These are phyloP conservation scores for Cynopterus brachyotis DNA, from an alignment of 2,113 vertebrate genomes.

Conservation along the genomic window DNA sequence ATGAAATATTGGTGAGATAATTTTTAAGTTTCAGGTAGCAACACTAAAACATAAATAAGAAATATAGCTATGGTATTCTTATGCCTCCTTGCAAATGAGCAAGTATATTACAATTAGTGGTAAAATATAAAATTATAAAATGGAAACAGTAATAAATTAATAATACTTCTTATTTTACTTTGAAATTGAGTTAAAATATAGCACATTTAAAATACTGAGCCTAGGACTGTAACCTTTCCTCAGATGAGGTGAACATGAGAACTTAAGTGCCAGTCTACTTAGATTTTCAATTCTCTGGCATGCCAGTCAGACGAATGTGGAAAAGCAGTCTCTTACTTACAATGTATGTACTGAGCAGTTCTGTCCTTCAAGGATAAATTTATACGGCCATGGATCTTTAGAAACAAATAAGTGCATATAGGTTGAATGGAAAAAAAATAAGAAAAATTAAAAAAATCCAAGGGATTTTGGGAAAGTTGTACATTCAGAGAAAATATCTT, in stretches of 20 bases:
- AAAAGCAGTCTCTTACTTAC: background rate
- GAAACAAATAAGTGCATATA: background rate
- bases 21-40: background rate
- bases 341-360: background rate
- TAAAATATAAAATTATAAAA: constrained; percentile 22
- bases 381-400: background rate
- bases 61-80: background rate
- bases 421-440: background rate
- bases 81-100: background rate
- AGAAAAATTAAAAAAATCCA: background rate
- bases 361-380: constrained; percentile 9
- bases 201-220: background rate
- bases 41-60: too few species aligned
- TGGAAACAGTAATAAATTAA: background rate
- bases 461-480: constrained; percentile 57
- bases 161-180: background rate
- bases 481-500: constrained; percentile 61
- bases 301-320: background rate
- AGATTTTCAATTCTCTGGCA: background rate
- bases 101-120: background rate
- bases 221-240: background rate
- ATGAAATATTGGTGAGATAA: background rate
- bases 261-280: background rate
- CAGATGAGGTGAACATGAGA: background rate
- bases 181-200: constrained; percentile 17